Percentiles rank a stretch among this genome's conserved stretches.
phyloP scores from a whole-genome alignment of 2,797 vertebrate species.

The Microctenopoma steveboyesi region DNA sequence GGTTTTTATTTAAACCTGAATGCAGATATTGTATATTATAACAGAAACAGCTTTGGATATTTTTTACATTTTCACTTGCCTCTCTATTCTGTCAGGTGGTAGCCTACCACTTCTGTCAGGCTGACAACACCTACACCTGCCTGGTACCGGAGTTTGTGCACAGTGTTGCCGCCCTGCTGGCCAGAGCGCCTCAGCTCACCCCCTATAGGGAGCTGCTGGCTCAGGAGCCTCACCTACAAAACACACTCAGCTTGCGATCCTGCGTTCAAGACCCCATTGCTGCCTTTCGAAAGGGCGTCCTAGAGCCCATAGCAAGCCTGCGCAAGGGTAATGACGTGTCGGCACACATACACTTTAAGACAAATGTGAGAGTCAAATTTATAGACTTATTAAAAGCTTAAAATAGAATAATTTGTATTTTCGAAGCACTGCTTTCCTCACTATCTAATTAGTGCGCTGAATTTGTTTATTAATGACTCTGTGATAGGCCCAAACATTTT shows the following conservation, averaged over 20 bases:
- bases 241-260: constrained; percentile 94
- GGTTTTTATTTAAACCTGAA: not conserved
- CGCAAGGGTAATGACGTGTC: constrained; percentile 86
- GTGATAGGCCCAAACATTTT: constrained; percentile 55
- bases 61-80: not conserved
- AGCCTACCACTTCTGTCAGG: constrained; percentile 98
- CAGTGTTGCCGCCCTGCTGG: constrained; percentile 93
- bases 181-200: constrained; percentile 87
- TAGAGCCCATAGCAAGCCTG: constrained; percentile 90
- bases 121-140: constrained; percentile 98
- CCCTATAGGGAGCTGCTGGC: constrained; percentile 92
- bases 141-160: constrained; percentile 98
- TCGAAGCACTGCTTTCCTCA: constrained; percentile 40
- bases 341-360: constrained; percentile 28
- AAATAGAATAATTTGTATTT: constrained; percentile 46
- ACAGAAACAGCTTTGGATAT: not conserved
- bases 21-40: not conserved
- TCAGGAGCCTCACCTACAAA: constrained; percentile 91
- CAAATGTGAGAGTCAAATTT: constrained; percentile 53
- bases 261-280: constrained; percentile 95
- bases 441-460: constrained; percentile 33
- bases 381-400: constrained; percentile 53
- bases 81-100: constrained; percentile 86
- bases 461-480: constrained; percentile 59
- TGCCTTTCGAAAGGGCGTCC: constrained; percentile 90